Conservation (phyloP, 2,113 vertebrate species). For the Larimichthys crocea region DNA sequence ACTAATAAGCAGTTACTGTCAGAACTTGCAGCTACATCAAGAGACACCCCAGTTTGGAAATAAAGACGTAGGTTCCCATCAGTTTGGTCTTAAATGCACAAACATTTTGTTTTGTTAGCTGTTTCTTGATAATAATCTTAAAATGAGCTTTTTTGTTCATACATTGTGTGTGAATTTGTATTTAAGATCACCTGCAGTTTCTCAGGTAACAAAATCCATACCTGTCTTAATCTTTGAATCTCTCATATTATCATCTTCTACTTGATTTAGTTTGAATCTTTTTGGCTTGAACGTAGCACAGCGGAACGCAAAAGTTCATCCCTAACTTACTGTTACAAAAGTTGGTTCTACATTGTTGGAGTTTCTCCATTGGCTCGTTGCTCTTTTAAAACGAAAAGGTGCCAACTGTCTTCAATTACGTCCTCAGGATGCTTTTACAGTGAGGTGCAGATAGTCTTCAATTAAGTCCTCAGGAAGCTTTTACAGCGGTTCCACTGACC, state of each 20-base stretch:
- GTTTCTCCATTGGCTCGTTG: neutral
- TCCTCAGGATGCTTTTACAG: neutral
- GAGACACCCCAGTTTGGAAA: neutral
- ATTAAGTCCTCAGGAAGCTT: neutral
- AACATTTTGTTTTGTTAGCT: neutral
- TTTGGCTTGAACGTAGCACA: neutral
- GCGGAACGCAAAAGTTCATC: too few species aligned
- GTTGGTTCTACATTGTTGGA: too few species aligned
- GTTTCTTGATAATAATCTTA: neutral
- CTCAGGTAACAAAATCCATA: neutral
- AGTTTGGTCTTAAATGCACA: neutral
- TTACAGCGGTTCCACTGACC: too few species aligned
- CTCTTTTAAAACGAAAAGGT: neutral
- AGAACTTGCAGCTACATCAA: neutral
- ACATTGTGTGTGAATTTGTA: neutral
- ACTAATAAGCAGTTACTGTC: conserved; percentile 17
- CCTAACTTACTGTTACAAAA: too few species aligned
- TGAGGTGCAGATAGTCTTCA: neutral
- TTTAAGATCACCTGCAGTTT: neutral
- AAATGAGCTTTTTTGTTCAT: neutral
- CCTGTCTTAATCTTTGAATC: neutral
- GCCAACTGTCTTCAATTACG: neutral
- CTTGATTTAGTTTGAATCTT: neutral
- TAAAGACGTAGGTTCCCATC: neutral
- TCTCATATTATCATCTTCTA: neutral